These are phyloP conservation scores for Cryptosula pallasiana DNA, from an alignment of 2,888 invertebrate species.

Conservation along the genomic window DNA sequence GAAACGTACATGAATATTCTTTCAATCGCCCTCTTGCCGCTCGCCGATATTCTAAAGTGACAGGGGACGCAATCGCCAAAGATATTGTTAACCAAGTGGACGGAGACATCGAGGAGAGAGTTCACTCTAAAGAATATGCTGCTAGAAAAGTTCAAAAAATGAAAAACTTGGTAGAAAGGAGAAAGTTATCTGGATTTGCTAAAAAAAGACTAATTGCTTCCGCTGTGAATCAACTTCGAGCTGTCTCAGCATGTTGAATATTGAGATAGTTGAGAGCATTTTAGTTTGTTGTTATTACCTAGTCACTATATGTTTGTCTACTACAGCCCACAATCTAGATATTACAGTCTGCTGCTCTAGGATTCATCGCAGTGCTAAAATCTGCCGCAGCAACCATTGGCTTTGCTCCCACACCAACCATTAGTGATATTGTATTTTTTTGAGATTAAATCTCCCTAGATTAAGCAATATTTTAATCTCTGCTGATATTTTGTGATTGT, in stretches of 20 bases:
- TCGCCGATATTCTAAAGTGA: not conserved
- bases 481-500: too few species aligned
- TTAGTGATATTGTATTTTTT: too few species aligned
- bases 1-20: not conserved
- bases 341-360: too few species aligned
- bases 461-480: too few species aligned
- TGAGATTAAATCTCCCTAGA: too few species aligned
- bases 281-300: too few species aligned
- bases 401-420: too few species aligned
- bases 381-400: too few species aligned
- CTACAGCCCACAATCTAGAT: too few species aligned
- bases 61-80: not conserved
- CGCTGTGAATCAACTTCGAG: not conserved
- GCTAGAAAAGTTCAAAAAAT: not conserved
- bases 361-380: too few species aligned
- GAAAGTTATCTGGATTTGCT: constrained; percentile 9
- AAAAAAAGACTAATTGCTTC: constrained; percentile 2
- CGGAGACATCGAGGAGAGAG: not conserved
- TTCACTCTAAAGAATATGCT: not conserved
- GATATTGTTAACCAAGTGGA: not conserved
- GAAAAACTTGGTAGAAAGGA: not conserved
- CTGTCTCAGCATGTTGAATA: not conserved
- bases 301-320: too few species aligned
- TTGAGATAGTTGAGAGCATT: too few species aligned
- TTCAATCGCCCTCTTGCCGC: not conserved